Conservation (phyloP, 2,888 invertebrate genomes). For the Diaphora mendica region DNA sequence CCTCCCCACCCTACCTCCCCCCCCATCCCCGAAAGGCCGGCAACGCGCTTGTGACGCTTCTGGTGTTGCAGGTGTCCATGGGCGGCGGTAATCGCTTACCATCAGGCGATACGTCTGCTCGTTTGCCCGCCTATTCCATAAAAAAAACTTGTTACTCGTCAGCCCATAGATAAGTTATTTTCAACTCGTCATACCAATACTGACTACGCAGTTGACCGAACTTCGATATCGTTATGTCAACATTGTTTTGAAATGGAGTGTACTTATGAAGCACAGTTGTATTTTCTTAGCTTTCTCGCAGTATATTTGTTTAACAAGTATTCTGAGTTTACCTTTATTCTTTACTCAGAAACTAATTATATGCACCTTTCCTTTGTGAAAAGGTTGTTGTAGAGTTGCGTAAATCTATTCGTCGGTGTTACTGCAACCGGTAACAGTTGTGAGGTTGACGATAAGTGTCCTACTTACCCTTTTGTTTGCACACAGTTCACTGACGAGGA, state of each 20-base stretch:
- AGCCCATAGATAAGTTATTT: slow-evolving; percentile 60
- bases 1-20: too few species aligned
- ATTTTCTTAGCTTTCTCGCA: slow-evolving; percentile 48
- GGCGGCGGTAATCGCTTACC: too few species aligned
- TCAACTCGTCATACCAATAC: slow-evolving; percentile 66
- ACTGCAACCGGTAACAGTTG: not conserved
- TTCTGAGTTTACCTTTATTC: slow-evolving; percentile 42
- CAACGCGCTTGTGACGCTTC: too few species aligned
- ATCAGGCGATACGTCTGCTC: too few species aligned
- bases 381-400: not conserved
- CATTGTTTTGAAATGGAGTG: slow-evolving; percentile 52
- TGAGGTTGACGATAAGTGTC: not conserved
- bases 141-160: slow-evolving; percentile 39
- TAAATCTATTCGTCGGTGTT: not conserved
- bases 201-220: slow-evolving; percentile 57
- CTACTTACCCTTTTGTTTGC: not conserved
- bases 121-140: too few species aligned
- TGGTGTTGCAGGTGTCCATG: too few species aligned
- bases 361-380: not conserved
- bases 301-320: slow-evolving; percentile 45
- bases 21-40: too few species aligned
- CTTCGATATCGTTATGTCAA: slow-evolving; percentile 52
- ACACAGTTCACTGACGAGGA: not conserved
- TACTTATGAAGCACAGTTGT: slow-evolving; percentile 25
- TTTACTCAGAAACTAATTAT: slow-evolving; percentile 28